A percentile compares a stretch with the other conserved stretches of the same genome.
Conservation (phyloP, 1,140 invertebrate genomes). For the Aphaenogaster rudis region DNA sequence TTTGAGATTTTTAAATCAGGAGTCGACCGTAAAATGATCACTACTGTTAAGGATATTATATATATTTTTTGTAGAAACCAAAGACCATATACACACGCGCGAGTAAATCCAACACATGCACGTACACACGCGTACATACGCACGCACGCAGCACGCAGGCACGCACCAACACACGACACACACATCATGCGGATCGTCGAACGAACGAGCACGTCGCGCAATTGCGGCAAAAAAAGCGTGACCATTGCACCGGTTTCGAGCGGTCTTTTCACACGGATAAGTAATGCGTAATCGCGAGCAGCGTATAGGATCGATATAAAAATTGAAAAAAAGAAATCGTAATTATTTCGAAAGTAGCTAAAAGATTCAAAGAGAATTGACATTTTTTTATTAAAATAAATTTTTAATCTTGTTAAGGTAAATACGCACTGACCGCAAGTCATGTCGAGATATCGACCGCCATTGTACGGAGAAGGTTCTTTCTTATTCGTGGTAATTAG, state of each 20-base stretch:
- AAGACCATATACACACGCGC: constrained; percentile 76
- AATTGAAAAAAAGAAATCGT: neutral
- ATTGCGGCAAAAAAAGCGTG: constrained; percentile 48
- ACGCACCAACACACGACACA: constrained; percentile 27
- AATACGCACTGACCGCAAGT: neutral
- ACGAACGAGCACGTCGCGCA: constrained; percentile 68
- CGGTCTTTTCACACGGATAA: constrained; percentile 48
- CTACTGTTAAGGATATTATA: constrained; percentile 82
- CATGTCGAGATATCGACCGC: neutral
- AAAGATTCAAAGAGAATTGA: neutral
- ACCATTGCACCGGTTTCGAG: constrained; percentile 57
- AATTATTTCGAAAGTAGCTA: neutral
- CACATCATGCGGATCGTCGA: constrained; percentile 65
- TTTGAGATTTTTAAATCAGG: constrained; percentile 81
- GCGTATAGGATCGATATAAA: constrained; percentile 66
- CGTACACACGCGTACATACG: constrained; percentile 21
- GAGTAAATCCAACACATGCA: constrained; percentile 20
- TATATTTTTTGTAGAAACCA: constrained; percentile 84
- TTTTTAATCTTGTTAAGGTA: neutral
- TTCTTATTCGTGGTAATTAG: neutral
- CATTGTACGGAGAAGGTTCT: neutral
- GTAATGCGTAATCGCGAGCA: constrained; percentile 59
- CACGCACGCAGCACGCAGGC: constrained; percentile 50
- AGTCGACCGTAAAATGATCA: constrained; percentile 78
- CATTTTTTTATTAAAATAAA: neutral